phyloP scores from a whole-genome alignment of 2,113 vertebrate species.

The Promerops cafer region DNA sequence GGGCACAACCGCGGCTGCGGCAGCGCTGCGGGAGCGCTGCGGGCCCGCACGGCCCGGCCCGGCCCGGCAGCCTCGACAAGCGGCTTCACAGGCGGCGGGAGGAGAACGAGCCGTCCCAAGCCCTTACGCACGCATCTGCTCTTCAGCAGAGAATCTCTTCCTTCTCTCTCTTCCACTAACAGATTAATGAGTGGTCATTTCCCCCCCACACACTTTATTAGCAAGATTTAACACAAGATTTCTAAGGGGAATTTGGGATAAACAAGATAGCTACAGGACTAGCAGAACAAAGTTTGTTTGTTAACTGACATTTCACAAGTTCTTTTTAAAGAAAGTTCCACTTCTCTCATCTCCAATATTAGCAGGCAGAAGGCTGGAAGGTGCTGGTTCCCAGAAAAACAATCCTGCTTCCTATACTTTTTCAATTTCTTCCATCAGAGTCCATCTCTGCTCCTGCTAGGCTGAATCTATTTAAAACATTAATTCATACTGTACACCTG shows the following conservation, averaged over 20 bases:
- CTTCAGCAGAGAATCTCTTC: not conserved
- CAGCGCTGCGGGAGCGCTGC: not conserved
- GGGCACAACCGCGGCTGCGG: not conserved
- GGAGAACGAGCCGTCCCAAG: rapidly evolving
- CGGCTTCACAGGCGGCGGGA: rapidly evolving
- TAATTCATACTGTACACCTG: not conserved
- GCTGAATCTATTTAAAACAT: not conserved
- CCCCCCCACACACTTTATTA: too few species aligned
- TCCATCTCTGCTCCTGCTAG: not conserved
- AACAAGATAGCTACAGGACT: not conserved
- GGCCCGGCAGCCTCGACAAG: rapidly evolving
- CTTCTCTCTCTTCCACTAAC: not conserved
- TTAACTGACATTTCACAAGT: not conserved
- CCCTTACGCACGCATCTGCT: too few species aligned
- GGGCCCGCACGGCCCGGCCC: too few species aligned
- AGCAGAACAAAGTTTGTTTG: not conserved
- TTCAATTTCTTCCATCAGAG: not conserved
- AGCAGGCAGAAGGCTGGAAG: not conserved
- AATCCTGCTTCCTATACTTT: not conserved
- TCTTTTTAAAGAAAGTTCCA: not conserved
- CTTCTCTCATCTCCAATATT: not conserved
- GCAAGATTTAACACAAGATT: not conserved
- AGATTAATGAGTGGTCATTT: rapidly evolving
- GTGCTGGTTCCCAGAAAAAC: not conserved
- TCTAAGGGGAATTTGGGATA: rapidly evolving